Percentiles rank a stretch among this genome's conserved stretches.
phyloP scores from a whole-genome alignment of 2,797 vertebrate genomes.

The Scolopax bukidnonensis region DNA sequence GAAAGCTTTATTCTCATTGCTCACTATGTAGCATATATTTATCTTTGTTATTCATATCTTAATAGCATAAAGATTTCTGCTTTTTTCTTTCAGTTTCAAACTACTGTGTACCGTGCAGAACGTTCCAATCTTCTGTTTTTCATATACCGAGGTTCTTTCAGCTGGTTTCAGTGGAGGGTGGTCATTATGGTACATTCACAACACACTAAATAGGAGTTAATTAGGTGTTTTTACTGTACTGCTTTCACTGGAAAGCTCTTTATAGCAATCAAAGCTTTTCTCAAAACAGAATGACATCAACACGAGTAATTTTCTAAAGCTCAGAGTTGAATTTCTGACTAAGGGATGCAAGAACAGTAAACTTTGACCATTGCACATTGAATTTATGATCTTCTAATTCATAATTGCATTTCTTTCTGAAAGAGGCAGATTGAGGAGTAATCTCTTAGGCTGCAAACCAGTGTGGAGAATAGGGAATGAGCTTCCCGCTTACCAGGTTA shows the following conservation, averaged over 20 bases:
- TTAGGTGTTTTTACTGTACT: not conserved
- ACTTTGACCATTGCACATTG: not conserved
- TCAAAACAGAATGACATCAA: not conserved
- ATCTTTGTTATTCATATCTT: not conserved
- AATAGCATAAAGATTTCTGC: not conserved
- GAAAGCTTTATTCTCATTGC: conserved; percentile 5
- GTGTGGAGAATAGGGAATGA: not conserved
- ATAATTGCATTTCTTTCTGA: not conserved
- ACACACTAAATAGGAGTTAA: not conserved
- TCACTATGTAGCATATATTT: not conserved
- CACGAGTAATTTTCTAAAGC: not conserved
- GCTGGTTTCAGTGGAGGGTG: not conserved
- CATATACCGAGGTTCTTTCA: not conserved
- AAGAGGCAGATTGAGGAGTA: not conserved
- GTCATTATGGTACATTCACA: not conserved
- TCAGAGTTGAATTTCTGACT: not conserved
- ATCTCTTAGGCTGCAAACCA: not conserved
- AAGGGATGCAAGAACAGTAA: not conserved
- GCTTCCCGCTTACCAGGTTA: not conserved
- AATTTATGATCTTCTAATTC: not conserved
- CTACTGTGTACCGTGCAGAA: not conserved
- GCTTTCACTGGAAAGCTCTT: not conserved
- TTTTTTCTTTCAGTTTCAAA: not conserved
- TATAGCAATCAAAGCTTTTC: not conserved
- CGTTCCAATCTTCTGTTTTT: not conserved